These are phyloP conservation scores for Calidris pygmaea DNA, from an alignment of 2,113 vertebrate species.

Conservation along the genomic window DNA sequence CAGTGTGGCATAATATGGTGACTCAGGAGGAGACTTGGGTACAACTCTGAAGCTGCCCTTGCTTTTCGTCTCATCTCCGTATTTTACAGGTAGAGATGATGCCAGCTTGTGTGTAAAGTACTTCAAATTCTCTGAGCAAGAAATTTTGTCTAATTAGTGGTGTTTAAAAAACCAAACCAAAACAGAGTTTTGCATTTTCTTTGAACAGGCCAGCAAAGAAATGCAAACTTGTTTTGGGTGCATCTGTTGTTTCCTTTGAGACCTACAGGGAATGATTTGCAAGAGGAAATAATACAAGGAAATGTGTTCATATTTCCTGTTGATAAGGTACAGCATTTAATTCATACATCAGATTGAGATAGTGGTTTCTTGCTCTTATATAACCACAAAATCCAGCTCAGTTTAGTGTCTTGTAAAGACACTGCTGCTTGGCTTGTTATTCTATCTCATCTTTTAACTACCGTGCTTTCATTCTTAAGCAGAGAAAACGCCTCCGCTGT, in stretches of 20 bases:
- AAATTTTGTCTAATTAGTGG: background rate
- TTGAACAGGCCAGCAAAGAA: background rate
- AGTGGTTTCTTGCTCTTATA: background rate
- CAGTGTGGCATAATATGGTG: background rate
- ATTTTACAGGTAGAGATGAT: background rate
- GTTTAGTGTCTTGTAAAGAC: background rate
- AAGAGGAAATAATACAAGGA: slow-evolving; percentile 45
- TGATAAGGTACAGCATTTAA: slow-evolving; percentile 20
- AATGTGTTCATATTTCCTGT: slow-evolving; percentile 63
- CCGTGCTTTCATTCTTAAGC: background rate
- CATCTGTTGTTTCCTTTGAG: slow-evolving; percentile 48
- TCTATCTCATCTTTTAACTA: background rate
- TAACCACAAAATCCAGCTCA: background rate
- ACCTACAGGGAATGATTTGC: slow-evolving; percentile 20
- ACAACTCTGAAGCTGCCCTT: background rate
- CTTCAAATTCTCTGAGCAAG: background rate
- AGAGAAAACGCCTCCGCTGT: background rate
- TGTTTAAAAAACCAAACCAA: background rate
- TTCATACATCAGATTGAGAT: slow-evolving; percentile 1
- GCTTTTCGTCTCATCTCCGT: background rate
- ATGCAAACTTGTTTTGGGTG: background rate
- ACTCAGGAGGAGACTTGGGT: background rate
- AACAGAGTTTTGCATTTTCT: background rate
- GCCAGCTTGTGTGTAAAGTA: background rate
- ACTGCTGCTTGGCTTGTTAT: background rate